These are phyloP conservation scores for Melanaphis sacchari DNA, from an alignment of 1,140 invertebrate species.

Conservation along the genomic window DNA sequence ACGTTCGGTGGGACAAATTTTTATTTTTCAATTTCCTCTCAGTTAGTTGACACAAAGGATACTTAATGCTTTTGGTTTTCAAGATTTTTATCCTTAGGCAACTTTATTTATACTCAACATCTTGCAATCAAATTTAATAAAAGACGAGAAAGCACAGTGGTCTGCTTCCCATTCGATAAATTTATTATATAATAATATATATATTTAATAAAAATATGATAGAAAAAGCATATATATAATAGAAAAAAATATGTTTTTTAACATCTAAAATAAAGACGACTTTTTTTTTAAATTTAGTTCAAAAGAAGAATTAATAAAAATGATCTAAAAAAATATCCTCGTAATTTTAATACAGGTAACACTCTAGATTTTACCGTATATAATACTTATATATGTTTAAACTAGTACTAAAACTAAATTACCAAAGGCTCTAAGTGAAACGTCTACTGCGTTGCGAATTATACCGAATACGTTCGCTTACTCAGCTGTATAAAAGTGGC, in stretches of 20 bases:
- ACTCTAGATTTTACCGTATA: background rate
- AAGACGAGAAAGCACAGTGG: background rate
- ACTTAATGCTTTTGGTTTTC: slow-evolving; percentile 41
- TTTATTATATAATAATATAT: background rate
- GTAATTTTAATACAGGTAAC: background rate
- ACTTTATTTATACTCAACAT: background rate
- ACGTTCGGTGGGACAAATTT: slow-evolving; percentile 37
- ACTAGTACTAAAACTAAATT: background rate
- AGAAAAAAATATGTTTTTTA: background rate
- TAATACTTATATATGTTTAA: background rate
- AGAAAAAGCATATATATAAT: background rate
- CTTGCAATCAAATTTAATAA: background rate
- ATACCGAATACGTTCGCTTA: background rate
- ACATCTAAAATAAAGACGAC: background rate
- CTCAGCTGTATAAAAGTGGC: background rate
- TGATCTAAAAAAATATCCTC: background rate
- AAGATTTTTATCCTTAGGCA: slow-evolving; percentile 8
- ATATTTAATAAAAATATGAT: slow-evolving; percentile 16
- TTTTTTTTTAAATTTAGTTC: background rate
- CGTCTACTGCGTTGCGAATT: background rate
- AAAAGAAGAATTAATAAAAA: background rate
- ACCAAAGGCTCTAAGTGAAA: slow-evolving; percentile 4
- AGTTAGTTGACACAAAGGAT: slow-evolving; percentile 45
- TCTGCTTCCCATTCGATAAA: background rate
- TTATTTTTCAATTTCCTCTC: slow-evolving; percentile 51